These are phyloP conservation scores for Drosophila pullipes DNA, from an alignment of 2,888 invertebrate genomes.

Conservation along the genomic window DNA sequence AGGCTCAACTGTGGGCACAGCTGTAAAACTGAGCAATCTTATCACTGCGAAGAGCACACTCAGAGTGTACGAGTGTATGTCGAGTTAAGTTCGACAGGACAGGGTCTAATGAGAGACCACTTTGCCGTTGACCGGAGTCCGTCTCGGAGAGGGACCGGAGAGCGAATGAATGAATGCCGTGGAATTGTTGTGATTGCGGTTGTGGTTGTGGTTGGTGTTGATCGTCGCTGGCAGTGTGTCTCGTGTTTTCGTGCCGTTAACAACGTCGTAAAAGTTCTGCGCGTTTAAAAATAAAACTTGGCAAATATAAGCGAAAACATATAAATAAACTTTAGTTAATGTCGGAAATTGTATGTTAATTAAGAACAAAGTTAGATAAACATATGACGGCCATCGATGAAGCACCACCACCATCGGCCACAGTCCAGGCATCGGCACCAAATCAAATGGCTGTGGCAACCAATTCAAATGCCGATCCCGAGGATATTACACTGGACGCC, in stretches of 20 bases:
- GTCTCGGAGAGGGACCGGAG: slow-evolving; percentile 4
- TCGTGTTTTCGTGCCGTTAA: slow-evolving; percentile 59
- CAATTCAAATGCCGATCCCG: slow-evolving; percentile 36
- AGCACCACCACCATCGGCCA: slow-evolving; percentile 32
- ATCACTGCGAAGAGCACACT: slow-evolving; percentile 40
- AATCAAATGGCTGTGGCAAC: slow-evolving; percentile 6
- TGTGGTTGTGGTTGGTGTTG: not conserved
- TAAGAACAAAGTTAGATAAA: slow-evolving; percentile 32
- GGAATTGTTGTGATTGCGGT: slow-evolving; percentile 17
- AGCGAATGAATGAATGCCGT: slow-evolving; percentile 1
- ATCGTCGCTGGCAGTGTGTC: slow-evolving; percentile 54
- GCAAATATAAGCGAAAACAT: slow-evolving; percentile 44
- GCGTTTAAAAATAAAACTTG: slow-evolving; percentile 68
- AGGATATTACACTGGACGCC: slow-evolving; percentile 78
- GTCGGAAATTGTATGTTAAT: slow-evolving; percentile 33
- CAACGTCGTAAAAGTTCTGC: slow-evolving; percentile 61
- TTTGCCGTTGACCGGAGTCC: slow-evolving; percentile 21
- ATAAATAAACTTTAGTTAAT: slow-evolving; percentile 68
- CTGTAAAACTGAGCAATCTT: slow-evolving; percentile 45
- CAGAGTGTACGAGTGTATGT: not conserved
- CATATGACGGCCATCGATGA: slow-evolving; percentile 51
- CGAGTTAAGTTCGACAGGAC: slow-evolving; percentile 35
- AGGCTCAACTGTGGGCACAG: slow-evolving; percentile 13
- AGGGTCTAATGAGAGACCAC: slow-evolving; percentile 41
- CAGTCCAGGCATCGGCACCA: slow-evolving; percentile 5